A percentile compares a stretch with the other conserved stretches of the same genome.
Evolutionary conservation across 2,797 vertebrate species (phyloP).

Genomic region (Kryptopterus vitreolus): DNA sequence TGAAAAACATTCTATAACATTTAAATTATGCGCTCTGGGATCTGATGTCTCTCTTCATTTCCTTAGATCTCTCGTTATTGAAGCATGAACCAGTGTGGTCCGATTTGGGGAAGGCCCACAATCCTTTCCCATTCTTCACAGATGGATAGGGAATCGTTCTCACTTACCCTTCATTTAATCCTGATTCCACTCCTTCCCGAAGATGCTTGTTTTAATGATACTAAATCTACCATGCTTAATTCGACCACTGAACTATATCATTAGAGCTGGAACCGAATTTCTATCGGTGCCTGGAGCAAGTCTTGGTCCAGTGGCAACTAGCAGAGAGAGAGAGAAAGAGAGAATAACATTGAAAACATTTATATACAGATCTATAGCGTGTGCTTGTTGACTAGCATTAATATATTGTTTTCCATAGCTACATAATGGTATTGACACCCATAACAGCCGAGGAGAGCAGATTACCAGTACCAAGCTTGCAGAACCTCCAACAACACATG

Average conservation of each 20-base stretch:
- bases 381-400: conserved; percentile 64
- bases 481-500: conserved; percentile 22
- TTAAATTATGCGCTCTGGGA: not conserved
- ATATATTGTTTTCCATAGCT: conserved; percentile 73
- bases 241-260: conserved; percentile 81
- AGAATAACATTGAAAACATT: conserved; percentile 41
- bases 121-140: conserved; percentile 26
- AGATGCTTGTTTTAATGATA: conserved; percentile 76
- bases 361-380: conserved; percentile 66
- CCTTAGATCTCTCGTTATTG: conserved; percentile 16
- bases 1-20: no score
- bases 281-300: conserved; percentile 66
- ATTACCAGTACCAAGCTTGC: conserved; percentile 51
- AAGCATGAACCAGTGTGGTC: conserved; percentile 19
- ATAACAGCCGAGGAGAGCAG: conserved; percentile 63
- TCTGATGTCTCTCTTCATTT: not conserved
- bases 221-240: conserved; percentile 83
- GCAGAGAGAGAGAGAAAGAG: conserved; percentile 53
- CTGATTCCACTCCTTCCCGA: conserved; percentile 69
- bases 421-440: conserved; percentile 72
- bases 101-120: conserved; percentile 21
- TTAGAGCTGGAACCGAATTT: conserved; percentile 70
- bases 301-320: conserved; percentile 54
- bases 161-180: conserved; percentile 73
- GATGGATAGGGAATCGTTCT: conserved; percentile 43